Evolutionary conservation across 2,888 invertebrate species (phyloP).

Genomic region (Lucinisca nassula): DNA sequence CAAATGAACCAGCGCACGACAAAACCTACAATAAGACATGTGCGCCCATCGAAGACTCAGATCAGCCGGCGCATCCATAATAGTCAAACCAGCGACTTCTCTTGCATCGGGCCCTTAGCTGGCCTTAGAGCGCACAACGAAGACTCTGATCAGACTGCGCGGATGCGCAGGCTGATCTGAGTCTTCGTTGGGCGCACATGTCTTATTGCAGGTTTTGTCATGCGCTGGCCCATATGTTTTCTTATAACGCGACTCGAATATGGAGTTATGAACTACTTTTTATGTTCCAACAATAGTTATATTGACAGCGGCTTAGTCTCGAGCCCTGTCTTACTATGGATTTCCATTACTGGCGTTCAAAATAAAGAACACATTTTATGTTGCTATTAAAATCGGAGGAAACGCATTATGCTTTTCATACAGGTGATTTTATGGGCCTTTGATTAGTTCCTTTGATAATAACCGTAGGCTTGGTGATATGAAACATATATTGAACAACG

Average conservation of each 20-base stretch:
- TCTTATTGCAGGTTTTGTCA: too few species aligned
- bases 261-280: neutral
- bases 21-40: too few species aligned
- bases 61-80: too few species aligned
- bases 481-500: neutral
- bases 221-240: neutral
- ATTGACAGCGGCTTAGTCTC: neutral
- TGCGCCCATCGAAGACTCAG: too few species aligned
- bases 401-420: neutral
- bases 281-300: neutral
- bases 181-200: neutral
- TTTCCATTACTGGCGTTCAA: neutral
- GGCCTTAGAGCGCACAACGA: too few species aligned
- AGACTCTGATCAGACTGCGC: neutral
- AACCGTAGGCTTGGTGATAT: neutral
- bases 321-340: neutral
- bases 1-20: too few species aligned
- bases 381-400: neutral
- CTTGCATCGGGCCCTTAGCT: too few species aligned
- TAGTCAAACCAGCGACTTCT: too few species aligned
- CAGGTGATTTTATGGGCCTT: neutral
- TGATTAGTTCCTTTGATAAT: neutral
- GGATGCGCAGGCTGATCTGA: neutral
- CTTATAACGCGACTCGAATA: neutral
- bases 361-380: neutral